These are phyloP conservation scores for Empidonax alnorum DNA, from an alignment of 2,113 vertebrate species.

Conservation along the genomic window DNA sequence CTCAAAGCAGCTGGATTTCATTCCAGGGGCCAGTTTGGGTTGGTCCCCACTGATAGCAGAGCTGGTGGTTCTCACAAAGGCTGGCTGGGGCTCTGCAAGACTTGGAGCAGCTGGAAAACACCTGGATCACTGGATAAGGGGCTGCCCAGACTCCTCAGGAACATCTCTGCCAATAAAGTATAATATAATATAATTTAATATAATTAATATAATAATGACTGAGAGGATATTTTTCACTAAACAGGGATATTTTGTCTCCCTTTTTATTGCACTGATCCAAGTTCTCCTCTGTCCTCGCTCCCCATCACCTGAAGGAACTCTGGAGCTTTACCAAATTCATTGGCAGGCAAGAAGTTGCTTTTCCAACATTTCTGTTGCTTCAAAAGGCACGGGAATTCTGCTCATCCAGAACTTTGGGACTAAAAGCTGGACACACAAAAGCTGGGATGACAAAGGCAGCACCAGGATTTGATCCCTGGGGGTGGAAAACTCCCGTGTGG, in stretches of 20 bases:
- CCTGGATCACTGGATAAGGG: not conserved
- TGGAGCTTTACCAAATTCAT: accelerated
- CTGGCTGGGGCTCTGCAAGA: not conserved
- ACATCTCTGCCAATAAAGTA: too few species aligned
- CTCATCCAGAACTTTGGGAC: too few species aligned
- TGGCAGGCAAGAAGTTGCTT: not conserved
- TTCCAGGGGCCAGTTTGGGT: too few species aligned
- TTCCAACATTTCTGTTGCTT: not conserved
- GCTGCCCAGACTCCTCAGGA: not conserved
- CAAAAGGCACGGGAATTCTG: accelerated
- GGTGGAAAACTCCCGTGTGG: not conserved
- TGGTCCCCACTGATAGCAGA: not conserved
- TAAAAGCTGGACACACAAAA: not conserved
- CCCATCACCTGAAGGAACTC: not conserved
- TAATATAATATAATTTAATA: too few species aligned
- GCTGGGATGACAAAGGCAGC: not conserved
- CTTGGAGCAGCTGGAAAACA: not conserved
- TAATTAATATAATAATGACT: too few species aligned
- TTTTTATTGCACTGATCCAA: not conserved
- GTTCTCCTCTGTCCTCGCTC: not conserved
- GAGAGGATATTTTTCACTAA: not conserved
- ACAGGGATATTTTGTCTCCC: too few species aligned
- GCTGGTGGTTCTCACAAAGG: accelerated
- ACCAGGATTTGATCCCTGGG: not conserved
- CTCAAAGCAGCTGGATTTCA: not conserved